Percentiles rank a stretch among this genome's conserved stretches.
These are phyloP conservation scores for Uropetala carovei DNA, from an alignment of 2,888 invertebrate species.

Conservation along the genomic window DNA sequence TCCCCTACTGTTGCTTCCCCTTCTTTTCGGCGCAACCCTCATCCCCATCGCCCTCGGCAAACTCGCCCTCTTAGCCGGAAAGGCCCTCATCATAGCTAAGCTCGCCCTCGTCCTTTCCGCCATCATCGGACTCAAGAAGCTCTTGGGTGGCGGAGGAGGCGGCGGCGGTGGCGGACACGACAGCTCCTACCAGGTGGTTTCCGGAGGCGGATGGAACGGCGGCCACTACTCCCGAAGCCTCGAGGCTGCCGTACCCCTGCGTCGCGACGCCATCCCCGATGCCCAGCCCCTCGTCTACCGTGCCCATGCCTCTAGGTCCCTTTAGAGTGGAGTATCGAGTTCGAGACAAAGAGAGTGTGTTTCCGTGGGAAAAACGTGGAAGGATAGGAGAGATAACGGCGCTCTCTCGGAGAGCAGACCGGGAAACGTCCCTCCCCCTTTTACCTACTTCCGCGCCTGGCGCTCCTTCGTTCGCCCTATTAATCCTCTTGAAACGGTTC, in stretches of 20 bases:
- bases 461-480: background rate
- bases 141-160: slow-evolving; percentile 82
- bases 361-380: background rate
- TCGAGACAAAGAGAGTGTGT: background rate
- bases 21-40: slow-evolving; percentile 87
- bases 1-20: slow-evolving; percentile 86
- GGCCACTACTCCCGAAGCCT: slow-evolving; percentile 70
- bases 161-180: slow-evolving; percentile 79
- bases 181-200: slow-evolving; percentile 81
- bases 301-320: background rate
- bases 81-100: slow-evolving; percentile 90
- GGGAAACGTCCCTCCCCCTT: too few species aligned
- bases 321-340: background rate
- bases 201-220: slow-evolving; percentile 78
- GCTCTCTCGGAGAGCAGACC: background rate
- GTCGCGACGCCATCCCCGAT: slow-evolving; percentile 51
- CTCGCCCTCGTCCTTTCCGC: slow-evolving; percentile 88
- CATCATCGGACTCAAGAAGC: slow-evolving; percentile 90
- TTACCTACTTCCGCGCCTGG: background rate
- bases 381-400: background rate
- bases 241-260: slow-evolving; percentile 69
- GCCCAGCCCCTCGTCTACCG: slow-evolving; percentile 66
- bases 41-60: slow-evolving; percentile 90
- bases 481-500: slow-evolving; percentile 25
- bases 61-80: slow-evolving; percentile 88